phyloP scores from a whole-genome alignment of 2,888 invertebrate species.

The Gandaritis pyraliata region DNA sequence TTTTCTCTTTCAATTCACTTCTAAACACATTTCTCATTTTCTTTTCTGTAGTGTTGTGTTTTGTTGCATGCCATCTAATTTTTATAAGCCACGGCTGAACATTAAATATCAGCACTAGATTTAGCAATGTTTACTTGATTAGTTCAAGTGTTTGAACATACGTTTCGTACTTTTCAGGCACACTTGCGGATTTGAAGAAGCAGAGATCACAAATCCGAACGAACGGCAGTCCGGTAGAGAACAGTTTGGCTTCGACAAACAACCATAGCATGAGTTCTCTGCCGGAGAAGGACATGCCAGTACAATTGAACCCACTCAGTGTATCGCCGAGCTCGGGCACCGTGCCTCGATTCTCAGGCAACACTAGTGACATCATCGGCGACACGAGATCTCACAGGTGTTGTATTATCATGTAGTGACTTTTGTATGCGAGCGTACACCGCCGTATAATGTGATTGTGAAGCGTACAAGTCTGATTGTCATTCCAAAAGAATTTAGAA shows the following conservation, averaged over 20 bases:
- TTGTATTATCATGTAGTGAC: conserved; percentile 88
- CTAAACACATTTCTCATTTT: conserved; percentile 34
- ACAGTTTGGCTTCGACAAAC: conserved; percentile 70
- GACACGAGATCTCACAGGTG: conserved; percentile 89
- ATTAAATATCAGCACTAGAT: conserved; percentile 51
- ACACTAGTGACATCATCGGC: conserved; percentile 91
- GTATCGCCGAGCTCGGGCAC: conserved; percentile 70
- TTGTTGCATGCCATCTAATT: conserved; percentile 36
- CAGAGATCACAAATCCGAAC: conserved; percentile 92
- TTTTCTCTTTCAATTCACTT: conserved; percentile 20
- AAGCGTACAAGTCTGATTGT: conserved; percentile 69
- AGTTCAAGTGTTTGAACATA: conserved; percentile 37
- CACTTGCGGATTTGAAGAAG: conserved; percentile 96
- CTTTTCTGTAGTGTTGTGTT: conserved; percentile 38
- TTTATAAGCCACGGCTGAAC: conserved; percentile 1
- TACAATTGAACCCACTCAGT: conserved; percentile 71
- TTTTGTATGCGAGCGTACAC: conserved; percentile 7
- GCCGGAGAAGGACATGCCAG: conserved; percentile 78
- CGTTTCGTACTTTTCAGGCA: conserved; percentile 79
- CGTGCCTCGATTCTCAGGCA: conserved; percentile 87
- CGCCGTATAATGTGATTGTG: conserved; percentile 32
- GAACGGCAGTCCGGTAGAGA: conserved; percentile 85
- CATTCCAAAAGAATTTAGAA: conserved; percentile 63
- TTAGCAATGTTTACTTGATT: neutral
- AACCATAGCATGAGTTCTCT: conserved; percentile 76